Evolutionary conservation across 2,797 vertebrate genomes (phyloP), one percentile per base, ranked within the genome.

Genomic region (Pipistrellus nathusii): DNA sequence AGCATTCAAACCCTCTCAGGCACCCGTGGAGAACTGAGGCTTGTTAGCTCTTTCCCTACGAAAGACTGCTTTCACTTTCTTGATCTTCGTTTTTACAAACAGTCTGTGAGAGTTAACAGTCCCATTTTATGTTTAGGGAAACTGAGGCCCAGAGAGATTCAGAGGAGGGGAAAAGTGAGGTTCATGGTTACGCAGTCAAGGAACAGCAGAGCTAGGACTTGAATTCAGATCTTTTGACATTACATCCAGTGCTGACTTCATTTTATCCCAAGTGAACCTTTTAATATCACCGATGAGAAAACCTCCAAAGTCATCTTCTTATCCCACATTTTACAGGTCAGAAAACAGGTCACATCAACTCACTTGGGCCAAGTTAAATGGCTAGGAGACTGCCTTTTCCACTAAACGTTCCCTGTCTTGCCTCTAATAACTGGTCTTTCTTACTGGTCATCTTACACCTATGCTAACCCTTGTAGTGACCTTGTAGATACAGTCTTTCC

Each of bases 91-190:
- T 89, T 87, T 62, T 23, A 9, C 20, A 32, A 38, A 38, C 44
- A 32, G 18, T 11, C 32, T 71, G 2, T 86, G 83, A 41, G 20
- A 62, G 30, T 71, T 80, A n/a, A 41, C 53, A 51, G 53, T 25
- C 15, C n/a, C 46, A 69, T 80, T 92, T 85, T 73, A 66, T 3
- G 27, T 27, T 13, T 4, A 69, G 83, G 80, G 51, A 96, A 80
- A 90, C 64, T 8, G 83, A 94, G 92, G n/a, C 46, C 59, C 83
- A 72, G 64, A 71, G 75, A 93, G 27, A 80, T 46, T 30, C 66
- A 83, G 78, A 76, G 84, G 71, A 38, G 41, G 66, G 27, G 9
- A 18, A 72, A 73, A 57, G 8, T 55, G 57, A 91, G 55, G 62
- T 44, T 82, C 44, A 6, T 30, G 66, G 55, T 86, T 12, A 62